phyloP scores from a whole-genome alignment of 2,888 invertebrate species.

The Cheilosia grossa region DNA sequence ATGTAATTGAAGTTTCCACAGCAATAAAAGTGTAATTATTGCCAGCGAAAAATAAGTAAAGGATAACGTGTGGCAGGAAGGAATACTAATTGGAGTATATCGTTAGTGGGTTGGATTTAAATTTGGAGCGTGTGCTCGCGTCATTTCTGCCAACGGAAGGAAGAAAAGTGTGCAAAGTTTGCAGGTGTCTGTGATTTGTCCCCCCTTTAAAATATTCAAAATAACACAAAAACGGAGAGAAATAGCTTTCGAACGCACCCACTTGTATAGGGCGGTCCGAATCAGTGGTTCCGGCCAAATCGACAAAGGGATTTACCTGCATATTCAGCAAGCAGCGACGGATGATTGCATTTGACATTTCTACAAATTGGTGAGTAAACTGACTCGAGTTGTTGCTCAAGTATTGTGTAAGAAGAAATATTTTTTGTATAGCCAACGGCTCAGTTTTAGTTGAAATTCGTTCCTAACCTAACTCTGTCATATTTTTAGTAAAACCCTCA shows the following conservation, averaged over 20 bases:
- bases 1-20: constrained; percentile 68
- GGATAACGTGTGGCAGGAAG: constrained; percentile 50
- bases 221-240: background rate
- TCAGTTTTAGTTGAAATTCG: too few relatives aligned
- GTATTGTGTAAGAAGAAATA: too few relatives aligned
- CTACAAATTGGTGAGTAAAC: constrained; percentile 32
- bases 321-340: constrained; percentile 29
- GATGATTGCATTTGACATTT: constrained; percentile 32
- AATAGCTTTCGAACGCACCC: background rate
- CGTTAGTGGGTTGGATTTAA: constrained; percentile 17
- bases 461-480: too few relatives aligned
- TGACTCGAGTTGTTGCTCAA: background rate
- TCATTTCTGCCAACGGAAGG: constrained; percentile 14
- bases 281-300: background rate
- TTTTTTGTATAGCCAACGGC: too few relatives aligned
- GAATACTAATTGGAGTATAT: constrained; percentile 50
- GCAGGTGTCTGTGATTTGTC: constrained; percentile 58
- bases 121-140: constrained; percentile 30
- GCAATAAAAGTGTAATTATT: constrained; percentile 65
- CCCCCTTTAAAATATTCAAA: background rate
- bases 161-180: constrained; percentile 36
- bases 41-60: constrained; percentile 29
- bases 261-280: background rate
- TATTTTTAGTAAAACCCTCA: too few relatives aligned
- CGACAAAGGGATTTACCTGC: constrained; percentile 30